These are phyloP conservation scores for Tromatobia lineatoria DNA, from an alignment of 2,888 invertebrate species.

Conservation along the genomic window DNA sequence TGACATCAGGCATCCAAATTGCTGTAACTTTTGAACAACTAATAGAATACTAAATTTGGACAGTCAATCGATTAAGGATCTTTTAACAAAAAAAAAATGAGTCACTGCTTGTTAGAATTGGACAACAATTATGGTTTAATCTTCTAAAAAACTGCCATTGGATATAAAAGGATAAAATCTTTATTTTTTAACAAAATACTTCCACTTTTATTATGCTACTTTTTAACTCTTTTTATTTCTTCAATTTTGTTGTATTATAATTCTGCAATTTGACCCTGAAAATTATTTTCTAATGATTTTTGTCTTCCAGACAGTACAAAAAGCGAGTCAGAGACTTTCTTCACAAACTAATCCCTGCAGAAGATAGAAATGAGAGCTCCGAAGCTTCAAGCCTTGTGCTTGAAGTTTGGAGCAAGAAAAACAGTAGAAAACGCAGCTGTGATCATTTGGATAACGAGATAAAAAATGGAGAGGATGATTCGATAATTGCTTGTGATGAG, in stretches of 20 bases:
- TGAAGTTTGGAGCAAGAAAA: slow-evolving; percentile 79
- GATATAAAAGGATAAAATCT: too few relatives aligned
- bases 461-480: slow-evolving; percentile 47
- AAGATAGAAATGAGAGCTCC: slow-evolving; percentile 67
- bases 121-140: too few relatives aligned
- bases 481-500: slow-evolving; percentile 51
- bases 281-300: neutral
- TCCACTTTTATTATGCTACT: too few relatives aligned
- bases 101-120: too few relatives aligned
- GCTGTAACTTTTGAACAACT: too few relatives aligned
- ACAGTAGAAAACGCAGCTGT: slow-evolving; percentile 54
- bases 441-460: slow-evolving; percentile 64
- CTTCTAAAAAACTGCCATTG: too few relatives aligned
- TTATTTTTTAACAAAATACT: too few relatives aligned
- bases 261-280: neutral
- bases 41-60: too few relatives aligned
- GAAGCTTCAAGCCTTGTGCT: slow-evolving; percentile 76
- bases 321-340: slow-evolving; percentile 74
- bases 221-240: slow-evolving; percentile 2
- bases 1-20: too few relatives aligned
- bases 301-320: slow-evolving; percentile 74
- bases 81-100: too few relatives aligned
- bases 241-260: slow-evolving; percentile 20
- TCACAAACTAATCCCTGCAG: slow-evolving; percentile 68
- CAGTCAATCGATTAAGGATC: too few relatives aligned